Conservation (phyloP, 2,113 vertebrate species). For the Synchiropus splendidus region DNA sequence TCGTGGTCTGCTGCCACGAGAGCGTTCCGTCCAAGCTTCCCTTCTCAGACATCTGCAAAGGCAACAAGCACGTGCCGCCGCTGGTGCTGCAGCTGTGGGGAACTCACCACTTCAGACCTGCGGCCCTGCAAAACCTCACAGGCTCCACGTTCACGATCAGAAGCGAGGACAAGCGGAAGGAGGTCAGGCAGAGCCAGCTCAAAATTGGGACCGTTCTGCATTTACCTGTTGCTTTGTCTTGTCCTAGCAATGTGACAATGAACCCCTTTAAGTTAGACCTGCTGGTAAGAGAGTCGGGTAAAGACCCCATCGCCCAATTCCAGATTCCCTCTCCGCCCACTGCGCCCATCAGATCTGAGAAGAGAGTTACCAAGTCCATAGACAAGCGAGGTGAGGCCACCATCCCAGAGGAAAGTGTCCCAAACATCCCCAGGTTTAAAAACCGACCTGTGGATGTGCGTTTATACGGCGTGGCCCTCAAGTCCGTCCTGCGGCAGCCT, state of each 20-base stretch:
- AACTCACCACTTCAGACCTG: conserved; percentile 74
- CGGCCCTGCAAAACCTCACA: conserved; percentile 67
- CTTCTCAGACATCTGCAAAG: conserved; percentile 73
- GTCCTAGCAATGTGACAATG: conserved; percentile 61
- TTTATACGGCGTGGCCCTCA: conserved; percentile 79
- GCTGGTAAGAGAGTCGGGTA: conserved; percentile 61
- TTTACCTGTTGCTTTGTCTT: conserved; percentile 67
- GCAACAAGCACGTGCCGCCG: conserved; percentile 74
- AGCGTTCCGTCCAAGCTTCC: conserved; percentile 80
- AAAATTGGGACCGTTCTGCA: conserved; percentile 73
- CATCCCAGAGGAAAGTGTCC: conserved; percentile 59
- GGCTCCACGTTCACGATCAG: conserved; percentile 77
- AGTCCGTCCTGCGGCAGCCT: conserved; percentile 82
- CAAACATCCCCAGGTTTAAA: conserved; percentile 74
- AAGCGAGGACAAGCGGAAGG: conserved; percentile 65
- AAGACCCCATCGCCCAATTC: conserved; percentile 63
- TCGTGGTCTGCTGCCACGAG: conserved; percentile 79
- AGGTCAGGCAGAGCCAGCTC: conserved; percentile 73
- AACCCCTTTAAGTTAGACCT: conserved; percentile 73
- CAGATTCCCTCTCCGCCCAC: conserved; percentile 72
- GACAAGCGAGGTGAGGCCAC: conserved; percentile 56
- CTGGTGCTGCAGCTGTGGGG: conserved; percentile 92
- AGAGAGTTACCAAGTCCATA: conserved; percentile 42
- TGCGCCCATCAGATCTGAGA: conserved; percentile 71
- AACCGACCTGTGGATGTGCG: conserved; percentile 68